Conservation (phyloP, 2,797 vertebrate species). For the Cossypha caffra region DNA sequence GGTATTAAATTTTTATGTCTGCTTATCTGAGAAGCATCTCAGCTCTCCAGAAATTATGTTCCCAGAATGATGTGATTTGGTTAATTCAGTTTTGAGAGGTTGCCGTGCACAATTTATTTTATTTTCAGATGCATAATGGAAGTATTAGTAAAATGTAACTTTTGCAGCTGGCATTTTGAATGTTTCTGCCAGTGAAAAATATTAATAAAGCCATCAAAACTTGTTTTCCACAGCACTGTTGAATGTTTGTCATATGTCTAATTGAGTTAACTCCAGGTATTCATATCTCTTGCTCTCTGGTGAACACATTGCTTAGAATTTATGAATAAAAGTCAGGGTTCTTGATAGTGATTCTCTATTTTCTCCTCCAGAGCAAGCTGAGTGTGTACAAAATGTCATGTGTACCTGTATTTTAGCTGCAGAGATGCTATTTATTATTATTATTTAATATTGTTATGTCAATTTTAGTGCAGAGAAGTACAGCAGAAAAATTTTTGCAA, state of each 20-base stretch:
- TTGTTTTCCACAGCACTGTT: not conserved
- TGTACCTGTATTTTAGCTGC: not conserved
- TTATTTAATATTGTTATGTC: not conserved
- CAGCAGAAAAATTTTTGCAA: not conserved
- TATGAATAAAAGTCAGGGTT: not conserved
- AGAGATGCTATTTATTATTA: not conserved
- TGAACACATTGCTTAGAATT: not conserved
- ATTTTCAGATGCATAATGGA: not conserved
- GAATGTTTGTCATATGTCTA: not conserved
- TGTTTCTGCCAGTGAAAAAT: not conserved
- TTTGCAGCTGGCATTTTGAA: not conserved
- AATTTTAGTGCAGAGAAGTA: not conserved
- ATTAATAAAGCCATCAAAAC: conserved; percentile 12
- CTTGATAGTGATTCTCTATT: not conserved
- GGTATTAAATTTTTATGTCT: conserved; percentile 29
- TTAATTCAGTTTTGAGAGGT: not conserved
- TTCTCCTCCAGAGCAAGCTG: not conserved
- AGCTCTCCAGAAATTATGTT: not conserved
- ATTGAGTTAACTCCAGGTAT: not conserved
- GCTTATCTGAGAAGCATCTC: not conserved
- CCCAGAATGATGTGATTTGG: not conserved
- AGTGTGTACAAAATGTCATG: not conserved
- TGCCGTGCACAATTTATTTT: not conserved
- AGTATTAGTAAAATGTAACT: not conserved
- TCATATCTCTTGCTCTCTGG: not conserved